Evolutionary conservation across 2,888 invertebrate genomes (phyloP).

Genomic region (Drosophila multiciliata): DNA sequence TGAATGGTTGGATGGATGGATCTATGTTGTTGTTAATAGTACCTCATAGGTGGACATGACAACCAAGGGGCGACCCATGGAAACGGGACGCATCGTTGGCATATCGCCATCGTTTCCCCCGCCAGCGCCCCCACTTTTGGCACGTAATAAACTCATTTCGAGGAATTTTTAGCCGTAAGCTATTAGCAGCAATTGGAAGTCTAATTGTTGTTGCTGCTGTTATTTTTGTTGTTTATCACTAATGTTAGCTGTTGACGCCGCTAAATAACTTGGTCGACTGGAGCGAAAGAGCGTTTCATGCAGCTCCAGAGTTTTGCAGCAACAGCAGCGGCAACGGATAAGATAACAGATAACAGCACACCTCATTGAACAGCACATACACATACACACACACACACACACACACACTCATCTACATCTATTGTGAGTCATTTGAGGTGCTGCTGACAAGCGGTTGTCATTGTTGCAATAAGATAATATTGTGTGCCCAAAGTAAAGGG

Average conservation of each 20-base stretch:
- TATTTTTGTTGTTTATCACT: background rate
- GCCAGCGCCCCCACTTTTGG: constrained; percentile 39
- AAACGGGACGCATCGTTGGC: constrained; percentile 74
- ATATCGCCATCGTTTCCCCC: constrained; percentile 43
- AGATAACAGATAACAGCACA: constrained; percentile 64
- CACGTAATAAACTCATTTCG: constrained; percentile 69
- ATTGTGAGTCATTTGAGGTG: constrained; percentile 36
- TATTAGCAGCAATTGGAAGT: background rate
- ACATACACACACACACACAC: background rate
- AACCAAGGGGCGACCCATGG: constrained; percentile 65
- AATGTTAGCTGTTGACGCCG: constrained; percentile 41
- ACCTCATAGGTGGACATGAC: constrained; percentile 74
- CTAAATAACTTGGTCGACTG: constrained; percentile 42
- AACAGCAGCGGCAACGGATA: constrained; percentile 40
- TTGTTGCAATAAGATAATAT: constrained; percentile 28
- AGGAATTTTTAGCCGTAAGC: background rate
- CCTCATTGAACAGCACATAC: constrained; percentile 26
- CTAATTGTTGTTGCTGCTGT: background rate
- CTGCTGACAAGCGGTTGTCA: constrained; percentile 19
- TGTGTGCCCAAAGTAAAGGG: constrained; percentile 44
- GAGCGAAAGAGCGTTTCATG: constrained; percentile 15
- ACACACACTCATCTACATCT: background rate
- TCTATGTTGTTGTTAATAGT: background rate
- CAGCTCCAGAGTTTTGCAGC: constrained; percentile 8
- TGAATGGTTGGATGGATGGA: background rate